Percentiles rank a stretch among this genome's conserved stretches.
These are phyloP conservation scores for Diploscapter pachys DNA, from an alignment of 1,140 invertebrate species.

Conservation along the genomic window DNA sequence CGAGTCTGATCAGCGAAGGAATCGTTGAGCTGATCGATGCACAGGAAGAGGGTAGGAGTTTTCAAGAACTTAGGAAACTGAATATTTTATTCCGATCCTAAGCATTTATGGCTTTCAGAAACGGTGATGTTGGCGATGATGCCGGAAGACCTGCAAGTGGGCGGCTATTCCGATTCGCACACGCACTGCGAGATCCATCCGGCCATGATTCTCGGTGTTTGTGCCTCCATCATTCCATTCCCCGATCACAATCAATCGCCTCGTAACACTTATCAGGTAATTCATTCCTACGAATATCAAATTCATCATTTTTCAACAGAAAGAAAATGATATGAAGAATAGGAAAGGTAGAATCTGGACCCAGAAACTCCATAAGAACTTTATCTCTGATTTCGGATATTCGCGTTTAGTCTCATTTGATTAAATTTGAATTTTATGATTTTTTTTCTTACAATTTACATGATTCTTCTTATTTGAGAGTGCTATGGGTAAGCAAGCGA, in stretches of 20 bases:
- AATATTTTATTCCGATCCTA: slow-evolving; percentile 84
- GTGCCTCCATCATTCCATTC: slow-evolving; percentile 98
- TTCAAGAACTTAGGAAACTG: slow-evolving; percentile 95
- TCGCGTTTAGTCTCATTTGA: background rate
- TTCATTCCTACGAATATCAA: background rate
- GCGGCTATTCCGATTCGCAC: slow-evolving; percentile 94
- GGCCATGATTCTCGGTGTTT: slow-evolving; percentile 91
- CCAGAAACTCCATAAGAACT: slow-evolving; percentile 1
- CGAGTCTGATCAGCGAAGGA: slow-evolving; percentile 90
- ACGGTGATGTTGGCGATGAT: slow-evolving; percentile 99
- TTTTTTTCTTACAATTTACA: background rate
- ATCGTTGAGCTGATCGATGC: slow-evolving; percentile 99
- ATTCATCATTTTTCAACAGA: too few species aligned
- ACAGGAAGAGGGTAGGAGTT: slow-evolving; percentile 77
- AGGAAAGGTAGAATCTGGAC: background rate
- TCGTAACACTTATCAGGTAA: slow-evolving; percentile 85
- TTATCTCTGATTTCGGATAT: background rate
- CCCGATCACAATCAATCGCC: slow-evolving; percentile 99
- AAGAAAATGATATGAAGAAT: too few species aligned
- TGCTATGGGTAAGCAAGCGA: slow-evolving; percentile 99
- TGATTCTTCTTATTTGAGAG: slow-evolving; percentile 64
- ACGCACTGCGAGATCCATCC: slow-evolving; percentile 99
- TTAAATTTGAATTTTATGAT: too few species aligned
- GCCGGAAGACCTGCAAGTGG: slow-evolving; percentile 84
- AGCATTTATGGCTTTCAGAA: slow-evolving; percentile 69